These are phyloP conservation scores for Oenanthe melanoleuca DNA, from an alignment of 2,113 vertebrate species.

Conservation along the genomic window DNA sequence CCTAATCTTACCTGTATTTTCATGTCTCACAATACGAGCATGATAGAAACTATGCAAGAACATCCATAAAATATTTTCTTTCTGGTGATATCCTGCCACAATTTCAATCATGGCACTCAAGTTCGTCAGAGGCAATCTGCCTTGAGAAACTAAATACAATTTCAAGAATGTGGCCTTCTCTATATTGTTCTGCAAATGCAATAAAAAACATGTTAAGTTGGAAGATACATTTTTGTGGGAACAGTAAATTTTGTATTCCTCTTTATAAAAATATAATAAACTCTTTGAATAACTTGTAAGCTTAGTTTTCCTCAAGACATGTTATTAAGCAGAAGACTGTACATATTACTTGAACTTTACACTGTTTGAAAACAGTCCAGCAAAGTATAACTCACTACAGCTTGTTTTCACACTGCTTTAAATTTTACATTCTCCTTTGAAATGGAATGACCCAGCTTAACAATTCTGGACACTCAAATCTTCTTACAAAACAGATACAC, in stretches of 20 bases:
- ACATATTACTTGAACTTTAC: background rate
- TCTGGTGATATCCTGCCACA: constrained; percentile 66
- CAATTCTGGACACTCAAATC: background rate
- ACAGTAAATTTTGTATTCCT: background rate
- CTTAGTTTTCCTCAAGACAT: background rate
- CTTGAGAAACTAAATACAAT: constrained; percentile 86
- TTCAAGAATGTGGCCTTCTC: constrained; percentile 85
- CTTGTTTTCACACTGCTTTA: background rate
- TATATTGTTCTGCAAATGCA: constrained; percentile 78
- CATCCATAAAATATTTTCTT: constrained; percentile 81
- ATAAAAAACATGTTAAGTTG: background rate
- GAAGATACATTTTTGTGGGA: background rate
- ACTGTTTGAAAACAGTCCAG: background rate
- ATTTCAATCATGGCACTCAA: constrained; percentile 79
- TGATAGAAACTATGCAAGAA: constrained; percentile 88
- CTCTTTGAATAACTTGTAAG: background rate
- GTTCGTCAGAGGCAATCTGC: constrained; percentile 83
- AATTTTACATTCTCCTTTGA: background rate
- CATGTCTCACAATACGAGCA: constrained; percentile 78
- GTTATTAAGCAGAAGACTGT: background rate
- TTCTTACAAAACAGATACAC: background rate
- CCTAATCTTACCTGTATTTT: constrained; percentile 83
- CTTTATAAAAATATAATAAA: background rate
- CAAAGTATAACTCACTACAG: background rate
- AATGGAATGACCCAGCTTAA: background rate